Percentiles rank a stretch among this genome's conserved stretches.
These are phyloP conservation scores for Anabacerthia variegaticeps DNA, from an alignment of 2,797 vertebrate species.

Conservation along the genomic window DNA sequence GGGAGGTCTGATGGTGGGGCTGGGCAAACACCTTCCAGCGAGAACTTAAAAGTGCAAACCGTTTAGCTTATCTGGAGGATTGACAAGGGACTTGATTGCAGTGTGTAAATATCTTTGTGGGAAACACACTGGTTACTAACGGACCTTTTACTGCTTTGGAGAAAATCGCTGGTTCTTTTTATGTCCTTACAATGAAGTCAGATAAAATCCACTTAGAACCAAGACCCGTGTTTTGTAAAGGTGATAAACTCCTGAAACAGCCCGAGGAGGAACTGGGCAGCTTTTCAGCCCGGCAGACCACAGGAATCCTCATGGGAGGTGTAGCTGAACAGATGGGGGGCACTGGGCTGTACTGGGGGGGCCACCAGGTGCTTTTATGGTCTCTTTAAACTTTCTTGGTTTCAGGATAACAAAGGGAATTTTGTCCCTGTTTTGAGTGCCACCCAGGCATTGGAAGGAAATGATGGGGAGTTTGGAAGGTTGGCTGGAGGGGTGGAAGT, in stretches of 20 bases:
- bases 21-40: constrained; percentile 49
- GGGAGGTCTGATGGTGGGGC: neutral
- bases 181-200: constrained; percentile 43
- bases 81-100: constrained; percentile 52
- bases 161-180: constrained; percentile 48
- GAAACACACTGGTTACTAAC: constrained; percentile 13
- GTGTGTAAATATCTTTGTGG: constrained; percentile 56
- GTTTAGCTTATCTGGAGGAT: constrained; percentile 60
- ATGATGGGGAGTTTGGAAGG: neutral
- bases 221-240: neutral
- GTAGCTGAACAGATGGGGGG: neutral
- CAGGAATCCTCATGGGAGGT: neutral
- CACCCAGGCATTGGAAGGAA: neutral
- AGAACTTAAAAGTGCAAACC: constrained; percentile 52
- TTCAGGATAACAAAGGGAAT: neutral
- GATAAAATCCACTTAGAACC: constrained; percentile 58
- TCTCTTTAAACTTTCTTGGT: neutral
- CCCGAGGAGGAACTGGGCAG: rapidly evolving
- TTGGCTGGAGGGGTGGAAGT: neutral
- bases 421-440: neutral
- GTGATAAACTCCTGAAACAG: constrained; percentile 35
- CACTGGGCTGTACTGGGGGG: rapidly evolving
- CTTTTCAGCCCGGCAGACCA: neutral
- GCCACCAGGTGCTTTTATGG: neutral
- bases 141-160: constrained; percentile 43